These are phyloP conservation scores for Semnornis frantzii DNA, from an alignment of 2,113 vertebrate species.

Conservation along the genomic window DNA sequence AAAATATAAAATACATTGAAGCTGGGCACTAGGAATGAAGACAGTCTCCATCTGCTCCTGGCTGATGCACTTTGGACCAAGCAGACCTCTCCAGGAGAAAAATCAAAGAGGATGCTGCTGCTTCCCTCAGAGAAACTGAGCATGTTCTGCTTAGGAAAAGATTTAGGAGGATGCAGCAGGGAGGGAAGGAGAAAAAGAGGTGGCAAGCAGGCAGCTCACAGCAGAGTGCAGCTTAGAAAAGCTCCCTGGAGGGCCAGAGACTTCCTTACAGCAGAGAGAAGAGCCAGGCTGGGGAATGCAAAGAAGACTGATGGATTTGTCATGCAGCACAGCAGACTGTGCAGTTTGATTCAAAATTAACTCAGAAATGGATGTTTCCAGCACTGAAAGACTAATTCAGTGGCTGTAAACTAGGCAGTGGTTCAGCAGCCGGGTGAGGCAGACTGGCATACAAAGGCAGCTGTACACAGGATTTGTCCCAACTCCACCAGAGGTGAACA, in stretches of 20 bases:
- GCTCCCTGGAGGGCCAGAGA: not conserved
- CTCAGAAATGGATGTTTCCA: not conserved
- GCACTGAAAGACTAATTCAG: not conserved
- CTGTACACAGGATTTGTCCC: not conserved
- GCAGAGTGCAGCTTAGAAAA: not conserved
- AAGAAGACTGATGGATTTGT: conserved; percentile 1
- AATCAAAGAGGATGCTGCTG: not conserved
- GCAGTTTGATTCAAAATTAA: not conserved
- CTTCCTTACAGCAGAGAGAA: not conserved
- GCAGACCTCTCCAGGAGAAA: not conserved
- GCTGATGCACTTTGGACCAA: not conserved
- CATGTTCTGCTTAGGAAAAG: not conserved
- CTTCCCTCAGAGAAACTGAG: not conserved
- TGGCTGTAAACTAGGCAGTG: not conserved
- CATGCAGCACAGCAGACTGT: not conserved
- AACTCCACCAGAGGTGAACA: not conserved
- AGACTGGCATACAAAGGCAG: not conserved
- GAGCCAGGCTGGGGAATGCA: not conserved
- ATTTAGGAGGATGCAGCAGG: not conserved
- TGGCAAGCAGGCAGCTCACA: not conserved
- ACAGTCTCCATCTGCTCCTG: not conserved
- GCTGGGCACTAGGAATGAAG: not conserved
- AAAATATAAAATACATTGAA: not conserved
- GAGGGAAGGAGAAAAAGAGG: not conserved
- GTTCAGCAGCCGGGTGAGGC: not conserved